phyloP scores from a whole-genome alignment of 2,888 invertebrate genomes.

The Marronus borbonicus region DNA sequence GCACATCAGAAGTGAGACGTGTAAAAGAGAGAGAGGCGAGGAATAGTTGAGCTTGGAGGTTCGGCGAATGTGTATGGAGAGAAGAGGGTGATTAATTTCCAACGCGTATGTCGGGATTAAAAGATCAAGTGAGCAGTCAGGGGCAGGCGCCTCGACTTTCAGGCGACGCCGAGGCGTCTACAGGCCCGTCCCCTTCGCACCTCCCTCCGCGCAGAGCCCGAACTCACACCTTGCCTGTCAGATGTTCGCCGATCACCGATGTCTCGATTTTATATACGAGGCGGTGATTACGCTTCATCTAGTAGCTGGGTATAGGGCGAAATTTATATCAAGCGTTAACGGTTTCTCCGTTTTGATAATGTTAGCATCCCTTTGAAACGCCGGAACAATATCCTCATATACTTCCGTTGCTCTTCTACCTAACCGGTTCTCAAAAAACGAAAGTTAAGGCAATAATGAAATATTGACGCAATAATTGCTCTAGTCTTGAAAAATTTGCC shows the following conservation, averaged over 20 bases:
- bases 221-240: slow-evolving; percentile 59
- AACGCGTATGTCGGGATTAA: slow-evolving; percentile 71
- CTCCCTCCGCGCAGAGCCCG: slow-evolving; percentile 55
- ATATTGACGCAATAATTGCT: too few relatives aligned
- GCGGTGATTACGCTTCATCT: background rate
- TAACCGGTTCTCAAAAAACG: too few relatives aligned
- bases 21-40: slow-evolving; percentile 44
- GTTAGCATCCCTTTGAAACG: background rate
- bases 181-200: slow-evolving; percentile 62
- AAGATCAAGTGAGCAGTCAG: slow-evolving; percentile 70
- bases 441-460: too few relatives aligned
- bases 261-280: slow-evolving; percentile 49
- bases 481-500: too few relatives aligned
- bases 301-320: background rate
- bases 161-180: slow-evolving; percentile 67
- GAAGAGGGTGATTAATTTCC: slow-evolving; percentile 70
- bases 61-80: slow-evolving; percentile 50
- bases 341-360: slow-evolving; percentile 11
- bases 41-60: slow-evolving; percentile 46
- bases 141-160: slow-evolving; percentile 69
- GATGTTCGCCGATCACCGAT: slow-evolving; percentile 54
- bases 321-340: slow-evolving; percentile 16
- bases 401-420: too few relatives aligned
- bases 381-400: too few relatives aligned
- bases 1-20: slow-evolving; percentile 46